phyloP scores from a whole-genome alignment of 2,113 vertebrate genomes.

The Myrmophylax atrothorax region DNA sequence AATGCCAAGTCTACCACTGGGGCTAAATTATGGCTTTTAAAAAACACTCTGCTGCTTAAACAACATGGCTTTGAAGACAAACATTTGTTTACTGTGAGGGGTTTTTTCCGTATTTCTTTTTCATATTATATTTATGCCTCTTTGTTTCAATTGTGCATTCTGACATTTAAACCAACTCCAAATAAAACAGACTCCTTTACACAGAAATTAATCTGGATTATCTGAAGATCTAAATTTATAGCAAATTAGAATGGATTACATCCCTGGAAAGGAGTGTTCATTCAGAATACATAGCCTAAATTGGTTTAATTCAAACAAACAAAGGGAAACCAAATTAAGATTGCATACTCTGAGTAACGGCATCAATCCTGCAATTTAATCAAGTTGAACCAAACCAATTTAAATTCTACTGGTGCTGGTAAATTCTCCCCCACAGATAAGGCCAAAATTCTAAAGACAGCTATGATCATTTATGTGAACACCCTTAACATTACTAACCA shows the following conservation, averaged over 20 bases:
- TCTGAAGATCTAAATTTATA: not conserved
- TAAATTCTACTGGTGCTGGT: not conserved
- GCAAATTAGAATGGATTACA: not conserved
- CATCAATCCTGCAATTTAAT: not conserved
- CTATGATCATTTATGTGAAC: not conserved
- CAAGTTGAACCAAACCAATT: not conserved
- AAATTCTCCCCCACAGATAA: not conserved
- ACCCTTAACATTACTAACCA: not conserved
- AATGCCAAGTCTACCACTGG: not conserved
- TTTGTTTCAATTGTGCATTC: not conserved
- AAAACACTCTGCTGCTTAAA: not conserved
- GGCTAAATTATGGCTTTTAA: not conserved
- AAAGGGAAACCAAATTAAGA: conserved; percentile 8
- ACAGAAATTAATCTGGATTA: not conserved
- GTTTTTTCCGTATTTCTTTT: not conserved
- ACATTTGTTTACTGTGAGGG: rapidly evolving
- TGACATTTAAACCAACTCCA: not conserved
- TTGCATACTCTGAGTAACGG: not conserved
- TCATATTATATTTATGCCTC: not conserved
- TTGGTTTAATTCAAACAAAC: conserved; percentile 19
- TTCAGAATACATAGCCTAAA: not conserved
- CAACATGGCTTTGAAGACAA: not conserved
- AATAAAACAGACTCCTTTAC: not conserved
- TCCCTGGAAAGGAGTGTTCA: not conserved
- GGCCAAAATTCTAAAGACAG: not conserved